Base-by-base conservation (phyloP, 2,113 vertebrate genomes). In the Oreocharis arfaki region DNA sequence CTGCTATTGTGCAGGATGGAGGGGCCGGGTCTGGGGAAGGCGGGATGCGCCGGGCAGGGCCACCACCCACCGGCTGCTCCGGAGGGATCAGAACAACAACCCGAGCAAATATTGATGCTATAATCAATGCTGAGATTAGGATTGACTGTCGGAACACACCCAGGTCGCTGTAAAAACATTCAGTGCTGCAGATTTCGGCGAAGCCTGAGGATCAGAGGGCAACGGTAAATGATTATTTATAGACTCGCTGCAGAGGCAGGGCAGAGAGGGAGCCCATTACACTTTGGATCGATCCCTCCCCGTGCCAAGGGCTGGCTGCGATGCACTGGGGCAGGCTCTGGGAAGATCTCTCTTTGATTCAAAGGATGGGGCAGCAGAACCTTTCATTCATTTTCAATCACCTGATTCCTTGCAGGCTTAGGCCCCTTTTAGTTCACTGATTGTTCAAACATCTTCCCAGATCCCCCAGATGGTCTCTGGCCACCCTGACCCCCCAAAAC, bases 1-100 rank as follows among this genome's bases (percentile, higher is more conserved):
- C 76, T 3, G 92, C 96, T 75, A 56, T 90, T 93, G 95, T 95
- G 96, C 32, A 18, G 96, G 89, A 56, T 2, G 3, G 69, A 60
- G 93, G 94, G 63, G 78, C 93, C 23, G 50, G 89, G 8, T 37
- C 96, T 42, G 76, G 94, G 16, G 9, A 5, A 16, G 46, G 90
- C 2, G 2, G 77, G 90, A 60, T 49, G 82, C 3, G 1, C 77
- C 74, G 6, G 91, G 2, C 75, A 23, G 24, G 56, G 8, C 80
- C 81, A 35, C 53, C 75, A 11, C 87, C 87, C 90, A 8, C 69
- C 1, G 47, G 5, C 70, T 33, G 85, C 64, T 55, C 82, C 55
- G 1, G 49, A 2, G 91, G 39, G 46, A 53, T 4, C 65, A 3
- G 2, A 60, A 28, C 27, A 33, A 39, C 84, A 81, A 10, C 44